A percentile compares a stretch with the other conserved stretches of the same genome.
phyloP scores from a whole-genome alignment of 2,113 vertebrate genomes.

The Ursus arctos region DNA sequence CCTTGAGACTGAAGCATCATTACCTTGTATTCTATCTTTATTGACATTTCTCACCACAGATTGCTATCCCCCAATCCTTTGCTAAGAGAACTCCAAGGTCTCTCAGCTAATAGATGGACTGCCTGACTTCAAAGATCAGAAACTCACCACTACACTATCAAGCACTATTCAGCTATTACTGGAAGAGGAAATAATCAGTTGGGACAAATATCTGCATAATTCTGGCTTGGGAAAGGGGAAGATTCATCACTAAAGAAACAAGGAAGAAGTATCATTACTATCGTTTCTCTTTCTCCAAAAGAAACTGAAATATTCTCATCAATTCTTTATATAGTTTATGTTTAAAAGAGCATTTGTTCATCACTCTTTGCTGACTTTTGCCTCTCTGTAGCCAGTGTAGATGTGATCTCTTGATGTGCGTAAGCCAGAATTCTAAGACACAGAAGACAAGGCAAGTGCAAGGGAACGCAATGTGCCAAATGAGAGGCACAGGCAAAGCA shows the following conservation, averaged over 20 bases:
- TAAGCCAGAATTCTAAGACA: not conserved
- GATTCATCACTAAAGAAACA: not conserved
- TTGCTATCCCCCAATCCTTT: not conserved
- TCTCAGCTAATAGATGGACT: not conserved
- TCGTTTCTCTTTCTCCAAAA: not conserved
- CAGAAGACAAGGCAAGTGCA: not conserved
- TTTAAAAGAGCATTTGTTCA: not conserved
- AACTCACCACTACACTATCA: accelerated
- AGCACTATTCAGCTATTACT: not conserved
- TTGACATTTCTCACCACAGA: not conserved
- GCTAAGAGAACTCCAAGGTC: not conserved
- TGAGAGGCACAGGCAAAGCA: not conserved
- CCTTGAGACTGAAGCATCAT: not conserved
- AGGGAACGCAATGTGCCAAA: not conserved
- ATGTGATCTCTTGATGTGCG: not conserved
- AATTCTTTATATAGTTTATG: not conserved
- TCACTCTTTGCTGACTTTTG: not conserved
- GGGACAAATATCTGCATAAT: not conserved
- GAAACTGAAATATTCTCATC: not conserved
- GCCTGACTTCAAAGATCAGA: not conserved
- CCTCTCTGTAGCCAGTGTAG: not conserved
- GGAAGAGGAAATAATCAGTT: not conserved
- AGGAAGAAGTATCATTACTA: not conserved
- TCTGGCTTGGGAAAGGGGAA: not conserved
- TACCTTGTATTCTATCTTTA: not conserved